Evolutionary conservation across 2,888 invertebrate species (phyloP).

Genomic region (Peribatodes rhomboidaria): DNA sequence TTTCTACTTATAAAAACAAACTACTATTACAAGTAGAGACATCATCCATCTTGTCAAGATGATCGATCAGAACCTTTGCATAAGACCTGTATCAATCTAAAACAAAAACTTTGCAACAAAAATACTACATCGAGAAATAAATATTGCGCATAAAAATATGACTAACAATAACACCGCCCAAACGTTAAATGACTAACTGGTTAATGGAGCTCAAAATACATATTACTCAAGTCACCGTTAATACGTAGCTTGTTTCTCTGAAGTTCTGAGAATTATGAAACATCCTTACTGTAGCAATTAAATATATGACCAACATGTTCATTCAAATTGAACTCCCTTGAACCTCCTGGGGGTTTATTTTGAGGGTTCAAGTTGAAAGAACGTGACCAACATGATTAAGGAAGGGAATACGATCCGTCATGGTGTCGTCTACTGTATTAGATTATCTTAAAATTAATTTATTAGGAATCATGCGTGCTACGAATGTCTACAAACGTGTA

Average conservation of each 20-base stretch:
- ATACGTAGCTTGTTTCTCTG: slow-evolving; percentile 16
- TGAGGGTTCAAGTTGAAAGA: not conserved
- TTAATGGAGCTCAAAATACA: slow-evolving; percentile 61
- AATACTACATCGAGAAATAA: not conserved
- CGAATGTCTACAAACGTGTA: not conserved
- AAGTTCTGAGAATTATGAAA: slow-evolving; percentile 22
- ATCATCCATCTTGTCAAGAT: too few species aligned
- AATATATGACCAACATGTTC: not conserved
- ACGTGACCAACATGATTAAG: not conserved
- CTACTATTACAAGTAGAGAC: too few species aligned
- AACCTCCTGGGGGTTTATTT: not conserved
- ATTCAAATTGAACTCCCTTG: not conserved
- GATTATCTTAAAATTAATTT: not conserved
- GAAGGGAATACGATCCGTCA: not conserved
- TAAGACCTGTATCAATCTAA: too few species aligned
- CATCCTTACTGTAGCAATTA: not conserved
- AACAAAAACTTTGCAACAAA: too few species aligned
- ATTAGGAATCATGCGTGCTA: not conserved
- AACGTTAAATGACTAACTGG: slow-evolving; percentile 57
- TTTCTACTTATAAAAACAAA: too few species aligned
- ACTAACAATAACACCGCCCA: slow-evolving; percentile 57
- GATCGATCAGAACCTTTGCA: too few species aligned
- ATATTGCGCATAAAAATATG: slow-evolving; percentile 42
- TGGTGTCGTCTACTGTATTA: not conserved
- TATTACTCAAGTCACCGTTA: slow-evolving; percentile 43